Evolutionary conservation across 2,113 vertebrate species (phyloP).

Genomic region (Trochalopteron elliotii): DNA sequence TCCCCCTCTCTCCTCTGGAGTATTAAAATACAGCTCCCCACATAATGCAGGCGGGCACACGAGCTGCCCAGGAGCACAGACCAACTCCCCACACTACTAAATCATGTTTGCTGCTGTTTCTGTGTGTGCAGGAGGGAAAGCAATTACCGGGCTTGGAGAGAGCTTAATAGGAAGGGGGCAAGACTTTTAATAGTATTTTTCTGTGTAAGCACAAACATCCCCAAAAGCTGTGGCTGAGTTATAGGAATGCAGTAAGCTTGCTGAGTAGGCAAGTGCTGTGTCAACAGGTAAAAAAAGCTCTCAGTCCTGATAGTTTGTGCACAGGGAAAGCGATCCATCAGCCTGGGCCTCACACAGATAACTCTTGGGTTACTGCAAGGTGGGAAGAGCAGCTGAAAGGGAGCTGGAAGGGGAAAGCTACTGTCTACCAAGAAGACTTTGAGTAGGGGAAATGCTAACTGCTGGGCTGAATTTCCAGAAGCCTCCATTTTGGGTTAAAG

Average conservation of each 20-base stretch:
- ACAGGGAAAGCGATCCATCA: background rate
- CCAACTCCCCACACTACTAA: background rate
- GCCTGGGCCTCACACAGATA: background rate
- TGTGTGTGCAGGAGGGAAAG: background rate
- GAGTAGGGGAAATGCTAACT: background rate
- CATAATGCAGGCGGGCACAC: background rate
- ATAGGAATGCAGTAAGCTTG: background rate
- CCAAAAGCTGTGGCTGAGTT: conserved; percentile 34
- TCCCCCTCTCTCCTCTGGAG: background rate
- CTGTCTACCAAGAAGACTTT: background rate
- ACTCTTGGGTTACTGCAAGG: background rate
- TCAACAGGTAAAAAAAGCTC: conserved; percentile 29
- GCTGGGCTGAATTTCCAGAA: background rate
- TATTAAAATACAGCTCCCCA: background rate
- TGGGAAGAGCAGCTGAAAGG: background rate
- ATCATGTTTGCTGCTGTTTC: background rate
- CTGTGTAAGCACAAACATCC: conserved; percentile 16
- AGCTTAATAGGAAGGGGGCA: background rate
- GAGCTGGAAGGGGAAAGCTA: background rate
- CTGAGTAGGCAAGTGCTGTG: conserved; percentile 1
- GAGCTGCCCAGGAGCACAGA: background rate
- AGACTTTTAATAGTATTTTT: conserved; percentile 1
- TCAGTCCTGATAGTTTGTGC: background rate
- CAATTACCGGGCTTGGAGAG: background rate
- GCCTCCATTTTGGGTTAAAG: background rate